Conservation (phyloP, 1,140 invertebrate species). For the Drosophila saltans region DNA sequence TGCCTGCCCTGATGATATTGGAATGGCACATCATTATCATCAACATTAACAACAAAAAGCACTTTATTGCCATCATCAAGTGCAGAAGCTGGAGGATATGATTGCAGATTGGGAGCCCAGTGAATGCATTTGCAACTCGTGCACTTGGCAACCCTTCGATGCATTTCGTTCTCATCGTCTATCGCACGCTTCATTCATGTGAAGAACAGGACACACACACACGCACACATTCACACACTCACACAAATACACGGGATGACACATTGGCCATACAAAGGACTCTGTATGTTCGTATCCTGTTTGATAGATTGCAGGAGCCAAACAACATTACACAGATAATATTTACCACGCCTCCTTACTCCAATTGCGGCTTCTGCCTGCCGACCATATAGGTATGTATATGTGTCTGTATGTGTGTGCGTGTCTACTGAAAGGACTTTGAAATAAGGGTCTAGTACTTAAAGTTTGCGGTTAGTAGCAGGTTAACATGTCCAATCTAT, state of each 20-base stretch:
- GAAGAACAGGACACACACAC: neutral
- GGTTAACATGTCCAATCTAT: constrained; percentile 21
- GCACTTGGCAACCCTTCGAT: constrained; percentile 45
- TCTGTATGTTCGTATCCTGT: constrained; percentile 24
- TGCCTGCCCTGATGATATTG: constrained; percentile 19
- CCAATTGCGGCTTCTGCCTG: constrained; percentile 13
- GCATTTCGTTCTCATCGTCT: constrained; percentile 11
- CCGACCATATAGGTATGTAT: neutral
- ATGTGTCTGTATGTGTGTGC: constrained; percentile 1
- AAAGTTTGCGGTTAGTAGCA: constrained; percentile 24
- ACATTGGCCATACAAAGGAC: constrained; percentile 39
- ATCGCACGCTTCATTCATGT: constrained; percentile 18
- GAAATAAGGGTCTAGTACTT: constrained; percentile 38
- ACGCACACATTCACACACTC: neutral
- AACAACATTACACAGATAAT: constrained; percentile 71
- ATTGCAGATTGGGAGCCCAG: constrained; percentile 50
- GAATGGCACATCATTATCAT: constrained; percentile 73
- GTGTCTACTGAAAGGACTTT: constrained; percentile 16
- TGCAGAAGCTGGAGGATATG: constrained; percentile 40
- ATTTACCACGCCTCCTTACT: constrained; percentile 48
- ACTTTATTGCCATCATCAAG: constrained; percentile 76
- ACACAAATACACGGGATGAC: constrained; percentile 15
- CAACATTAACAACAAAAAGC: constrained; percentile 74
- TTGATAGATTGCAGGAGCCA: constrained; percentile 56
- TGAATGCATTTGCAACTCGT: constrained; percentile 16